These are phyloP conservation scores for Oryzias dopingdopingensis DNA, from an alignment of 2,797 vertebrate species.

Conservation along the genomic window DNA sequence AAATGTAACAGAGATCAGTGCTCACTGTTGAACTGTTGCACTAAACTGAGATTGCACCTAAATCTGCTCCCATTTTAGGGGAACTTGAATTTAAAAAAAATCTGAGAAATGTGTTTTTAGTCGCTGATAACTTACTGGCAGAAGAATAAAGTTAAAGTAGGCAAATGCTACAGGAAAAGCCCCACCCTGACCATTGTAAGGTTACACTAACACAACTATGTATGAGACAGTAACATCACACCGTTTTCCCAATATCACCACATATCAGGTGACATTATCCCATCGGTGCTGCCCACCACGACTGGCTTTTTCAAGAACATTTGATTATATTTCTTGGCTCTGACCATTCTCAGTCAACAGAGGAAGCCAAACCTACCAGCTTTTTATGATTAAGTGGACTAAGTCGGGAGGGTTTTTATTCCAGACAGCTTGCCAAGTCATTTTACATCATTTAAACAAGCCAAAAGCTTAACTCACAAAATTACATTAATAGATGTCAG, in stretches of 20 bases:
- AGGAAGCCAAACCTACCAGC: slow-evolving; percentile 69
- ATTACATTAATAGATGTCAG: slow-evolving; percentile 63
- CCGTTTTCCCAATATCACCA: slow-evolving; percentile 49
- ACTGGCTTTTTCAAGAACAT: slow-evolving; percentile 61
- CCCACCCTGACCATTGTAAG: slow-evolving; percentile 23
- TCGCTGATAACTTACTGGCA: slow-evolving; percentile 8
- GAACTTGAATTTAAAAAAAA: not conserved
- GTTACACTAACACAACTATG: slow-evolving; percentile 25
- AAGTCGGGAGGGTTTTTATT: slow-evolving; percentile 64
- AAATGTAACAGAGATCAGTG: slow-evolving; percentile 61
- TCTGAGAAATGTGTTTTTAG: slow-evolving; percentile 2
- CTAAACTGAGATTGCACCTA: not conserved
- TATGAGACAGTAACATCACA: slow-evolving; percentile 43
- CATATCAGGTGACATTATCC: slow-evolving; percentile 60
- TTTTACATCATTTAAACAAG: slow-evolving; percentile 65
- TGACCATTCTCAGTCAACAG: slow-evolving; percentile 52
- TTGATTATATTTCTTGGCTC: slow-evolving; percentile 73
- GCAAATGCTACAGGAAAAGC: slow-evolving; percentile 15
- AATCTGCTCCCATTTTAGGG: not conserved
- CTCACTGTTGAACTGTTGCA: slow-evolving; percentile 23
- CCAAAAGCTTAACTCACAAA: slow-evolving; percentile 55
- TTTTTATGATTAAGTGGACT: slow-evolving; percentile 75
- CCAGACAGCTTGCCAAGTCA: slow-evolving; percentile 63
- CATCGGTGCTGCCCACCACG: slow-evolving; percentile 55
- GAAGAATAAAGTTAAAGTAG: slow-evolving; percentile 5